Base-by-base conservation (phyloP, 2,888 invertebrate species). In the Acronicta alni region DNA sequence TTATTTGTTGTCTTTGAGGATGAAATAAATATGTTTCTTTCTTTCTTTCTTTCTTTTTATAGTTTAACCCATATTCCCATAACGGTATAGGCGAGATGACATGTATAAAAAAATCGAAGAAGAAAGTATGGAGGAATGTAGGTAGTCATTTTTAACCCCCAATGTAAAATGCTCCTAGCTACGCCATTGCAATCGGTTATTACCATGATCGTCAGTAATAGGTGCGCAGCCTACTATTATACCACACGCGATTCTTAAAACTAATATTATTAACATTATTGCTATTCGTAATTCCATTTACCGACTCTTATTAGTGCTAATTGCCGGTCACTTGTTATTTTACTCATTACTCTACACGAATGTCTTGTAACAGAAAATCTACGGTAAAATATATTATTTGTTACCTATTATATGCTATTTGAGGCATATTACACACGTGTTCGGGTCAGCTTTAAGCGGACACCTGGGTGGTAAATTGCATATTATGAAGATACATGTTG, bases 231-330 rank as follows among this genome's bases (percentile, higher is more conserved):
- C 51, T 39, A 38, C 18, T n/a, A 68, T 73, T 69, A 54, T 43
- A 14, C 9, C 17, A 35, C 70, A 71, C 74, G 74, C 58, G 44
- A 63, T 59, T 63, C 58, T 69, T 32, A 59, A 69, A 74, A 71
- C 75, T 69, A 70, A 70, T 74, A 74, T 56, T 60, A 70, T 70
- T 73, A 62, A 15, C 46, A 47, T 47, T 44, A 68, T 73, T 72
- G 56, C 53, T 38, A 41, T 32, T 30, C 38, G 39, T 57, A 52
- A 68, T 73, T 54, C 38, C 56, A 59, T 59, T 52, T 68, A 68
- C 53, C 43, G 39, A 52, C 17, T 57, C 35, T 17, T 56, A 56
- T 59, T 74, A 60, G 47, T 42, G 35, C 42, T 53, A 60, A 56
- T 72, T 43, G 65, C 38, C n/a, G 26, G 16, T 39, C 18, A 17